phyloP scores from a whole-genome alignment of 2,113 vertebrate species.

The Saimiri boliviensis region DNA sequence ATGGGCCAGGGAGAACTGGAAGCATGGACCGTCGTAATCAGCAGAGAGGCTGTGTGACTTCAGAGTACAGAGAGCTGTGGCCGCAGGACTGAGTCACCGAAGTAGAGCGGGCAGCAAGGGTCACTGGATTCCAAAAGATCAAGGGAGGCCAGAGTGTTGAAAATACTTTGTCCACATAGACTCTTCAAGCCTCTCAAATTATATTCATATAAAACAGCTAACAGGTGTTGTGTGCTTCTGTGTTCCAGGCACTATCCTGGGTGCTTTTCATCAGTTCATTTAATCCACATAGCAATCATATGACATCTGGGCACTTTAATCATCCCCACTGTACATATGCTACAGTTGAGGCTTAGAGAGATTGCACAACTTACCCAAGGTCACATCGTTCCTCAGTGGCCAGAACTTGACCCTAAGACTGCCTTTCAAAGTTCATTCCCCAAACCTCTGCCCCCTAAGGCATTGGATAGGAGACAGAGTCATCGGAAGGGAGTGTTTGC shows the following conservation, averaged over 20 bases:
- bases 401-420: background rate
- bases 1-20: background rate
- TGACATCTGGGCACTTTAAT: background rate
- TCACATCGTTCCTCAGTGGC: background rate
- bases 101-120: background rate
- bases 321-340: background rate
- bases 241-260: background rate
- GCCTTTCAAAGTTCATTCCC: background rate
- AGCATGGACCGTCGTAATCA: background rate
- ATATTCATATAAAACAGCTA: background rate
- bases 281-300: background rate
- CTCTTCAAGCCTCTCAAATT: background rate
- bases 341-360: background rate
- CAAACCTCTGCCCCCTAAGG: background rate
- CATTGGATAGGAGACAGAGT: background rate
- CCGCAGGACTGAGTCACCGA: background rate
- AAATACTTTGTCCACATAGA: background rate
- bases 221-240: background rate
- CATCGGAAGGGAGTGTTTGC: background rate
- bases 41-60: background rate
- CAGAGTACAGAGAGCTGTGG: background rate
- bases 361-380: background rate
- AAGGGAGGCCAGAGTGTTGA: background rate
- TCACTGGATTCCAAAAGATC: background rate
- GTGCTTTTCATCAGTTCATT: background rate